A percentile compares a stretch with the other conserved stretches of the same genome.
These are phyloP conservation scores for Dendroctonus valens DNA, from an alignment of 1,140 invertebrate species.

Conservation along the genomic window DNA sequence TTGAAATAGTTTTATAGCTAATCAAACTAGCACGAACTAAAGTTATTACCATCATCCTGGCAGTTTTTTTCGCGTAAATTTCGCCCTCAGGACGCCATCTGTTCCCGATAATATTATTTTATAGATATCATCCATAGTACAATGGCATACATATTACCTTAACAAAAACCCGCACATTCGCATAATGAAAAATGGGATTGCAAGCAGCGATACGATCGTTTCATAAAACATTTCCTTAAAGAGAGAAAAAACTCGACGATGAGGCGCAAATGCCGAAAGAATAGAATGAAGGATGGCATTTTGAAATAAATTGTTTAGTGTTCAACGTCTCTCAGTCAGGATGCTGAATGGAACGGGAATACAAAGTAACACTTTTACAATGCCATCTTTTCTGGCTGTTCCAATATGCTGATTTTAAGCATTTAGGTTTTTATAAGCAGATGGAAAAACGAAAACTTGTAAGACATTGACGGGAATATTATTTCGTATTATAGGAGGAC, in stretches of 20 bases:
- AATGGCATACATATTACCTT: too few relatives aligned
- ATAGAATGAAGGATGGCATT: conserved; percentile 48
- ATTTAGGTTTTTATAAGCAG: conserved; percentile 9
- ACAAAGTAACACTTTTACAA: conserved; percentile 19
- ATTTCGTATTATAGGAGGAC: too few relatives aligned
- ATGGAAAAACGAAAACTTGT: background rate
- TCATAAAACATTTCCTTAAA: conserved; percentile 24
- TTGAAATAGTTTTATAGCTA: too few relatives aligned
- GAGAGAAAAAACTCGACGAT: conserved; percentile 18
- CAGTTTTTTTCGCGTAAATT: too few relatives aligned
- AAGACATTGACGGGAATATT: too few relatives aligned
- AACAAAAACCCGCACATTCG: conserved; percentile 6
- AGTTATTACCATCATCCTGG: too few relatives aligned
- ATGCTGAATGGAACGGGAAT: conserved; percentile 15
- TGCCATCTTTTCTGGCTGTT: background rate
- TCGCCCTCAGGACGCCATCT: too few relatives aligned
- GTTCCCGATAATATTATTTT: too few relatives aligned
- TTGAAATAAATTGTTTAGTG: conserved; percentile 40
- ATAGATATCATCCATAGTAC: too few relatives aligned
- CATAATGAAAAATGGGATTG: conserved; percentile 27
- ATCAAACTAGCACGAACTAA: too few relatives aligned
- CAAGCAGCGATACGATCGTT: conserved; percentile 22
- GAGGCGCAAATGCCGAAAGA: conserved; percentile 43
- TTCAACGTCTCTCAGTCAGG: conserved; percentile 17
- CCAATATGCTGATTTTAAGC: conserved; percentile 15